Percentiles rank a stretch among this genome's conserved stretches.
Conservation (phyloP, 2,797 vertebrate species). For the Rhincodon typus region DNA sequence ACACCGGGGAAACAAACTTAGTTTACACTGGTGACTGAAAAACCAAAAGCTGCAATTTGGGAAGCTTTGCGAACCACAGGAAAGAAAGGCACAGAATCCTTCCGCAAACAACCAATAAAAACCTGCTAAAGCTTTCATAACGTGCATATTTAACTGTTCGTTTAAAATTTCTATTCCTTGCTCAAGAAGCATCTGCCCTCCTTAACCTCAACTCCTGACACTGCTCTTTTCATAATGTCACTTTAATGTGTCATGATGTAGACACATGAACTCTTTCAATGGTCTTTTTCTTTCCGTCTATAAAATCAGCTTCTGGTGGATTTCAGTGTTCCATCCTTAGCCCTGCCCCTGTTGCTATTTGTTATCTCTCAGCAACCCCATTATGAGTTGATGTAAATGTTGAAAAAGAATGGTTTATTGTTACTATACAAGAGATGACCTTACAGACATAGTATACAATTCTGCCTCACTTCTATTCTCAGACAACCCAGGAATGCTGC, state of each 20-base stretch:
- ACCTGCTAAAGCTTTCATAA: background rate
- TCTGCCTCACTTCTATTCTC: background rate
- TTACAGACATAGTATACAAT: background rate
- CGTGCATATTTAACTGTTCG: background rate
- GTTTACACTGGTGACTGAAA: background rate
- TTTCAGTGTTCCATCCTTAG: background rate
- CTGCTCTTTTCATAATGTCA: background rate
- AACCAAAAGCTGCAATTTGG: background rate
- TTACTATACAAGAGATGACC: background rate
- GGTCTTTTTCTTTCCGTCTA: background rate
- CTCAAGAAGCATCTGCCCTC: background rate
- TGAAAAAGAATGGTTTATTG: background rate
- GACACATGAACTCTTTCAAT: background rate
- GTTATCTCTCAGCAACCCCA: background rate
- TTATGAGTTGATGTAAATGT: background rate
- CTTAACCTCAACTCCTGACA: background rate
- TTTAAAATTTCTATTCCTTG: background rate
- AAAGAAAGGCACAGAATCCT: background rate
- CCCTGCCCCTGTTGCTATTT: background rate
- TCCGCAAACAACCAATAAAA: background rate
- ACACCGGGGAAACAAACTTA: background rate
- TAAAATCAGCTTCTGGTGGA: background rate
- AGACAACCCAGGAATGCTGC: background rate
- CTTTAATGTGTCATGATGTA: background rate
- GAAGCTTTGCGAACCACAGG: background rate